These are phyloP conservation scores for Nasonia vitripennis DNA, from an alignment of 1,140 invertebrate species.

Conservation along the genomic window DNA sequence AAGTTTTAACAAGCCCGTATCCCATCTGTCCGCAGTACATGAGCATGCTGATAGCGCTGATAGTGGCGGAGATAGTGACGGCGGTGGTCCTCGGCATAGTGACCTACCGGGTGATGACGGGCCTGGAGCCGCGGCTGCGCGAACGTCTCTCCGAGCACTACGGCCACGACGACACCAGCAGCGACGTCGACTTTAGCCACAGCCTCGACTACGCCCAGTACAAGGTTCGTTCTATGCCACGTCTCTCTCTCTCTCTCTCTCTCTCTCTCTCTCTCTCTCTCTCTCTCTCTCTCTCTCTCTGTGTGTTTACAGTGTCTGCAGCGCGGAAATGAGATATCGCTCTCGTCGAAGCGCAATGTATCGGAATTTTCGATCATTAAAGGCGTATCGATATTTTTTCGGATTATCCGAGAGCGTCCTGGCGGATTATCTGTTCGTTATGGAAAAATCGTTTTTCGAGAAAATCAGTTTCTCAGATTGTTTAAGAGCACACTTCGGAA, in stretches of 20 bases:
- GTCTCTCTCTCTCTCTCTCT: too few species aligned
- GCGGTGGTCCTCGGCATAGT: constrained; percentile 65
- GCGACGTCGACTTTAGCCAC: constrained; percentile 70
- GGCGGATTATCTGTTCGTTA: too few species aligned
- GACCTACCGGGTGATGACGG: constrained; percentile 68
- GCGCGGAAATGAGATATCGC: background rate
- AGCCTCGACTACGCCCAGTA: constrained; percentile 76
- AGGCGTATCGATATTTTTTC: background rate
- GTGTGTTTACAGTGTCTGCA: background rate
- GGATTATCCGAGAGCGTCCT: too few species aligned
- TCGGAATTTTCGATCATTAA: background rate
- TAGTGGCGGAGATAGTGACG: constrained; percentile 68
- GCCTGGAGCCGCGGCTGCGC: constrained; percentile 69
- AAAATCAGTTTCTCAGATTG: too few species aligned
- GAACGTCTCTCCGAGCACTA: constrained; percentile 70
- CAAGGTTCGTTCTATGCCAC: constrained; percentile 64
- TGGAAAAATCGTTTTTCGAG: too few species aligned
- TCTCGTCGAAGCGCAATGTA: background rate
- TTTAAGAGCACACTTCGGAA: too few species aligned
- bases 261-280: too few species aligned
- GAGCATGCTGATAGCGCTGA: constrained; percentile 72
- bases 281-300: too few species aligned
- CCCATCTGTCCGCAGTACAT: constrained; percentile 70
- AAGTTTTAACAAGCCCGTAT: too few species aligned
- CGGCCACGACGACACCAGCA: constrained; percentile 68